Base-by-base conservation (phyloP, 2,888 invertebrate genomes). In the Leptopilina myrica region DNA sequence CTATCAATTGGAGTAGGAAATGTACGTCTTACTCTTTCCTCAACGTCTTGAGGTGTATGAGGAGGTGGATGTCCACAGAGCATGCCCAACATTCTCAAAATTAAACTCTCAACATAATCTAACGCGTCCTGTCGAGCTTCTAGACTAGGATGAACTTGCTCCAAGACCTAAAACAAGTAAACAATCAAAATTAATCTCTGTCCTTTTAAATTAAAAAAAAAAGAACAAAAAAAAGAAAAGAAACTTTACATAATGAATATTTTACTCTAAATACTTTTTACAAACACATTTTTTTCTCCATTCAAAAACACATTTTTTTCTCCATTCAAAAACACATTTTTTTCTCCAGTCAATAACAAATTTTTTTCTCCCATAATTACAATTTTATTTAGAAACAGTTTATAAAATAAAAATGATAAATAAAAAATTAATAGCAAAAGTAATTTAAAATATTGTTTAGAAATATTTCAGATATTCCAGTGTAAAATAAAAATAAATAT, bases 1-100 rank as follows among this genome's bases (percentile, higher is more conserved):
- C 95, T 95, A 92, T 98, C 98, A 86, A 99, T 96, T 5, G 98
- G 98, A 15, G 96, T 96, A n/a, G 98, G 98, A 93, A 98, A 98
- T 77, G 97, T 97, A 86, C 96, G 96, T 84, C 96, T 95, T 56
- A 99, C 98, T 83, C 98, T 94, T 87, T 98, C 98, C 91, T 98
- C 98, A 86, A 99, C 97, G 93, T 99, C 99, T 94, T 96, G 92
- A 14, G 91, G 91, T 43, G 96, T 96, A 89, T 96, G 96, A 14
- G 96, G 96, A 81, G 96, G 95, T 43, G 97, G 97, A 87, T 95
- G 95, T 53, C 96, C 96, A 90, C 98, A 98, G 81, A 99, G 93
- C 95, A 97, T 96, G 20, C 96, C 96, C 90, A 99, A 93, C 82
- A 99, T 94, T 80, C 96, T 95, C 84, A 98, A 93, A 89, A 98